Conservation (phyloP, 1,140 invertebrate genomes). For the Lerema accius region DNA sequence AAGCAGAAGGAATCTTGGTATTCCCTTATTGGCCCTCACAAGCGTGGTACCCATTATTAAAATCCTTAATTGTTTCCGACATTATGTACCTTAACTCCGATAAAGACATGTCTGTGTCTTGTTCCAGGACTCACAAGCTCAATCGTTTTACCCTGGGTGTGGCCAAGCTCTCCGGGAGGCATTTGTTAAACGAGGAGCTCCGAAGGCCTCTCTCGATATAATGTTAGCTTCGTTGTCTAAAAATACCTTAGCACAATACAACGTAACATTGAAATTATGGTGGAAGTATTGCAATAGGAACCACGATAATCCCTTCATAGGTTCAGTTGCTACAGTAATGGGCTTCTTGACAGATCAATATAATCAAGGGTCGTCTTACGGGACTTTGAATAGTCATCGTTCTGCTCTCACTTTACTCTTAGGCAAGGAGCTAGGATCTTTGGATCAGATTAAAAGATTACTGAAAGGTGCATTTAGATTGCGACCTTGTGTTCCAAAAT, state of each 20-base stretch:
- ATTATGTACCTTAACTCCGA: slow-evolving; percentile 21
- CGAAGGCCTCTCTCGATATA: not conserved
- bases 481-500: slow-evolving; percentile 32
- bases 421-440: slow-evolving; percentile 13
- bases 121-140: not conserved
- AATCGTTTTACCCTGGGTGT: slow-evolving; percentile 17
- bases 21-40: slow-evolving; percentile 35
- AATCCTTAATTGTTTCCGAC: slow-evolving; percentile 4
- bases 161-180: slow-evolving; percentile 8
- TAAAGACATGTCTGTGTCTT: slow-evolving; percentile 2
- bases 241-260: not conserved
- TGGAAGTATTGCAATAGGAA: not conserved
- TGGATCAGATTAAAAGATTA: slow-evolving; percentile 27
- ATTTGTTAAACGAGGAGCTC: not conserved
- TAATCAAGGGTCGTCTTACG: slow-evolving; percentile 2
- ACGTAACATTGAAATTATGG: not conserved
- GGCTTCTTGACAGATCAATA: slow-evolving; percentile 9
- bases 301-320: not conserved
- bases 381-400: slow-evolving; percentile 37
- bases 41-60: slow-evolving; percentile 25
- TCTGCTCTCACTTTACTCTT: slow-evolving; percentile 32
- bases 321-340: not conserved
- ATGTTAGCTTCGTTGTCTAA: not conserved
- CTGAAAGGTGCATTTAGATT: slow-evolving; percentile 34
- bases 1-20: slow-evolving; percentile 30